These are phyloP conservation scores for Natrix natrix DNA, from an alignment of 2,797 vertebrate genomes.

Conservation along the genomic window DNA sequence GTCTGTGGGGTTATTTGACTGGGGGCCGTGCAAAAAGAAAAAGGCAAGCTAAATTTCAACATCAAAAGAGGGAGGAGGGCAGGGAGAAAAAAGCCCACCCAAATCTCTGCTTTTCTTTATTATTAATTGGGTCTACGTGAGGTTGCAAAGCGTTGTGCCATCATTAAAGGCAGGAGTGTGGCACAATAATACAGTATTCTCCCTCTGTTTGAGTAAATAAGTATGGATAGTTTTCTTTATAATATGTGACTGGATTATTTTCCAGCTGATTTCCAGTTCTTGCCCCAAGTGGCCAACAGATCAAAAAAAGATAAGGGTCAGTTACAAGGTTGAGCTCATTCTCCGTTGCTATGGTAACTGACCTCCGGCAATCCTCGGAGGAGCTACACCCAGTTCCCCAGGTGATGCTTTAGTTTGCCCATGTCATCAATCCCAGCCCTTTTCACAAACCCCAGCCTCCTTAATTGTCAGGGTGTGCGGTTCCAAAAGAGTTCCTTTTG, in stretches of 20 bases:
- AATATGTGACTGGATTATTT: slow-evolving; percentile 81
- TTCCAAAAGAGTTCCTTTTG: slow-evolving; percentile 60
- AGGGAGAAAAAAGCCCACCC: not conserved
- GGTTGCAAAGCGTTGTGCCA: rapidly evolving
- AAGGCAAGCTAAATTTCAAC: not conserved
- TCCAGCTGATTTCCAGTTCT: slow-evolving; percentile 80
- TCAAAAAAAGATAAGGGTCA: slow-evolving; percentile 90
- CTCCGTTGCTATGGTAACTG: slow-evolving; percentile 93
- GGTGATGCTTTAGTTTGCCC: slow-evolving; percentile 75
- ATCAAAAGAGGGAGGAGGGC: not conserved
- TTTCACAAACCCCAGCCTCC: slow-evolving; percentile 71
- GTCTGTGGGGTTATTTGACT: not conserved
- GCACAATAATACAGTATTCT: slow-evolving; percentile 5
- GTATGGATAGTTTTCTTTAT: slow-evolving; percentile 77
- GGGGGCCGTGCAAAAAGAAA: not conserved
- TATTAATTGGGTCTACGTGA: not conserved
- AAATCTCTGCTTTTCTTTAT: not conserved
- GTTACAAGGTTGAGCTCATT: slow-evolving; percentile 90
- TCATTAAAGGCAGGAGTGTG: not conserved
- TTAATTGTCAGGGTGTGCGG: slow-evolving; percentile 70
- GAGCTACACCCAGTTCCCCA: slow-evolving; percentile 81
- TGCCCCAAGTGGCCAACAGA: slow-evolving; percentile 80
- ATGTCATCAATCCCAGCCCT: slow-evolving; percentile 81
- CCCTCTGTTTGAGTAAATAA: slow-evolving; percentile 71
- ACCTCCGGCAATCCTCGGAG: slow-evolving; percentile 91